Conservation (phyloP, 1,140 invertebrate genomes). For the Pseudobourletiella spinata region DNA sequence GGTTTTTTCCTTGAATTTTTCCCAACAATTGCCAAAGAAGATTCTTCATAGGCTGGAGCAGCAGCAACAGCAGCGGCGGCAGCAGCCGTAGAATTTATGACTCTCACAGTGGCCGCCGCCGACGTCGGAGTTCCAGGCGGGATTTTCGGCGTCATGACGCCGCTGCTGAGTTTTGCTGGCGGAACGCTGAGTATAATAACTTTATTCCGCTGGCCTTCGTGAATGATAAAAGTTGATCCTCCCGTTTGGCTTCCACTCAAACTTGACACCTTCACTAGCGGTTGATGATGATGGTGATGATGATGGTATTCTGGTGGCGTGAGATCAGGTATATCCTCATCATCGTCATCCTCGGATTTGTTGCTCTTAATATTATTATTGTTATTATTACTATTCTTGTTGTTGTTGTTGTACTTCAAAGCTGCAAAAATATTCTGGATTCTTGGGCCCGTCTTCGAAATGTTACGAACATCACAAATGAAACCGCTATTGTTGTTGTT, state of each 20-base stretch:
- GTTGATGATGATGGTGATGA: too few species aligned
- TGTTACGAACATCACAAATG: slow-evolving; percentile 2
- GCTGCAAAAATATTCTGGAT: slow-evolving; percentile 21
- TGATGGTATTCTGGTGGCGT: slow-evolving; percentile 8
- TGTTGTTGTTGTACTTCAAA: slow-evolving; percentile 4
- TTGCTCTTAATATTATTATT: background rate
- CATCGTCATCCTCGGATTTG: background rate
- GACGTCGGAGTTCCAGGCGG: background rate
- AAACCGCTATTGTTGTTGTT: background rate
- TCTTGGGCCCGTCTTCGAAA: background rate
- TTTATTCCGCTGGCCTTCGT: slow-evolving; percentile 21
- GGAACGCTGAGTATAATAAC: slow-evolving; percentile 21
- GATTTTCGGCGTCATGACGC: background rate
- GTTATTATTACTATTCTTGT: too few species aligned
- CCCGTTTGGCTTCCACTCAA: slow-evolving; percentile 11
- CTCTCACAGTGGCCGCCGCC: background rate
- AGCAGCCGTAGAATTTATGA: background rate
- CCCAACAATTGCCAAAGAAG: too few species aligned
- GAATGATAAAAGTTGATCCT: slow-evolving; percentile 18
- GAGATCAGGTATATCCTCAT: background rate
- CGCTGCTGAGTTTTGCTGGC: background rate
- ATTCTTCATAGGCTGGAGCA: background rate
- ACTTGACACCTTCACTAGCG: slow-evolving; percentile 14
- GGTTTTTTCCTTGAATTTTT: too few species aligned
- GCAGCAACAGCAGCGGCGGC: background rate